These are phyloP conservation scores for Caenorhabditis becei DNA, from an alignment of 2,888 invertebrate genomes.

Conservation along the genomic window DNA sequence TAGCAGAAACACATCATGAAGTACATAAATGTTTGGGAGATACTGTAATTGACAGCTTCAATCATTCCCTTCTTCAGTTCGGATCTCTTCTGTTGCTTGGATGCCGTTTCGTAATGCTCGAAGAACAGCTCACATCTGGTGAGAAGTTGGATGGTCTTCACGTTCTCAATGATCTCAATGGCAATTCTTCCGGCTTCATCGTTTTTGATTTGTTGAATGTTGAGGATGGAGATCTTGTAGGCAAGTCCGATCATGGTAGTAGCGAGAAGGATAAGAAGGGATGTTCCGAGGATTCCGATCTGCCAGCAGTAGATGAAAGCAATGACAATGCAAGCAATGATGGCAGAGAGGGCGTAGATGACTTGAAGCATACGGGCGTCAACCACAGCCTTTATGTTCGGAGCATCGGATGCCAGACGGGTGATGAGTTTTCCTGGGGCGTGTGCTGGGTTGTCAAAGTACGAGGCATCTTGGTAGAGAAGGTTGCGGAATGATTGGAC, in stretches of 20 bases:
- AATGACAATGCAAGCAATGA: constrained; percentile 82
- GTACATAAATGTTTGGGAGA: constrained; percentile 74
- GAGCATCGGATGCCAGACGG: constrained; percentile 82
- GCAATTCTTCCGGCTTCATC: constrained; percentile 84
- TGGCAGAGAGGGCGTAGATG: constrained; percentile 82
- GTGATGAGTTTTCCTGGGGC: constrained; percentile 82
- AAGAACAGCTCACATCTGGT: constrained; percentile 82
- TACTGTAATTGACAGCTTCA: constrained; percentile 73
- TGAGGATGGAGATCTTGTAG: constrained; percentile 82
- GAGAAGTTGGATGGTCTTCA: constrained; percentile 83
- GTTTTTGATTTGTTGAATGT: constrained; percentile 78
- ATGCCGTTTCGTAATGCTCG: constrained; percentile 75
- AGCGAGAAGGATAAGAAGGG: constrained; percentile 81
- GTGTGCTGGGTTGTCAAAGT: constrained; percentile 83
- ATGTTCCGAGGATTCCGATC: constrained; percentile 67
- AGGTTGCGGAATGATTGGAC: constrained; percentile 78
- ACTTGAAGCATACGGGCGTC: constrained; percentile 82
- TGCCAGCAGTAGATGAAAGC: constrained; percentile 83
- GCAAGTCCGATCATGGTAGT: constrained; percentile 82
- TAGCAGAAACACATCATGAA: constrained; percentile 71
- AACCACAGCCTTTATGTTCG: constrained; percentile 82
- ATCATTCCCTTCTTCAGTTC: constrained; percentile 69
- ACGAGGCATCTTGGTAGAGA: constrained; percentile 82
- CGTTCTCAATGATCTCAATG: constrained; percentile 83
- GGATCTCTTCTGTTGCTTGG: constrained; percentile 66